These are phyloP conservation scores for Ormyrus pomaceus DNA, from an alignment of 2,888 invertebrate genomes.

Conservation along the genomic window DNA sequence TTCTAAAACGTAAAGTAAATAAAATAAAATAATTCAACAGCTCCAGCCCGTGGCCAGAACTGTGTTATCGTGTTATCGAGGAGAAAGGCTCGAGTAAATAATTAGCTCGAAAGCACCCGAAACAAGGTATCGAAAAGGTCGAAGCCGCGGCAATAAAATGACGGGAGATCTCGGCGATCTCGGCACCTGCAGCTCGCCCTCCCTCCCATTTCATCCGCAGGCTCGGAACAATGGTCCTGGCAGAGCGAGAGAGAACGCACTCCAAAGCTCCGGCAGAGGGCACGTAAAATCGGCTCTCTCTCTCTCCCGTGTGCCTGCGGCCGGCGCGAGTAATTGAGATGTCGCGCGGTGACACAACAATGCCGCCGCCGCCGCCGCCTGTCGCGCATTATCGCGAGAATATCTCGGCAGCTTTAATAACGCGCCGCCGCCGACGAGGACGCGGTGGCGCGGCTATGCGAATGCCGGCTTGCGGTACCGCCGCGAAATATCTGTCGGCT, in stretches of 20 bases:
- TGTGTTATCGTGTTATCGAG: too few relatives aligned
- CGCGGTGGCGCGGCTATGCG: constrained; percentile 33
- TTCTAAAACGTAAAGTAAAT: too few relatives aligned
- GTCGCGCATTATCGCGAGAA: constrained; percentile 49
- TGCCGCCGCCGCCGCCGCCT: constrained; percentile 48
- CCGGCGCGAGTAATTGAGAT: constrained; percentile 62
- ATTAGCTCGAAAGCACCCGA: too few relatives aligned
- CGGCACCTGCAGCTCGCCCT: too few relatives aligned
- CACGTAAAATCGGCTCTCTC: constrained; percentile 9
- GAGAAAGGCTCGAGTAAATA: too few relatives aligned
- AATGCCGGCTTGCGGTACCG: constrained; percentile 13
- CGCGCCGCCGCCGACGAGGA: not conserved
- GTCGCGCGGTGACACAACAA: constrained; percentile 65
- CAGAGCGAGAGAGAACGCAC: not conserved
- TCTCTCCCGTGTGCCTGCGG: constrained; percentile 12
- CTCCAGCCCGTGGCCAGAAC: too few relatives aligned
- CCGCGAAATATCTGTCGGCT: constrained; percentile 18
- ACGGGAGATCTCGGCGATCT: too few relatives aligned
- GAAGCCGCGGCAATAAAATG: too few relatives aligned
- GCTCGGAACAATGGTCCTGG: not conserved
- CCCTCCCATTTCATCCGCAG: too few relatives aligned
- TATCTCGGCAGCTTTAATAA: constrained; percentile 7
- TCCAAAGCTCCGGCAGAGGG: not conserved
- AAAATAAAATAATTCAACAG: too few relatives aligned
- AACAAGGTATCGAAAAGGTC: too few relatives aligned